Percentiles rank a stretch among this genome's conserved stretches.
These are phyloP conservation scores for Chelonus formosanus DNA, from an alignment of 2,888 invertebrate genomes.

Conservation along the genomic window DNA sequence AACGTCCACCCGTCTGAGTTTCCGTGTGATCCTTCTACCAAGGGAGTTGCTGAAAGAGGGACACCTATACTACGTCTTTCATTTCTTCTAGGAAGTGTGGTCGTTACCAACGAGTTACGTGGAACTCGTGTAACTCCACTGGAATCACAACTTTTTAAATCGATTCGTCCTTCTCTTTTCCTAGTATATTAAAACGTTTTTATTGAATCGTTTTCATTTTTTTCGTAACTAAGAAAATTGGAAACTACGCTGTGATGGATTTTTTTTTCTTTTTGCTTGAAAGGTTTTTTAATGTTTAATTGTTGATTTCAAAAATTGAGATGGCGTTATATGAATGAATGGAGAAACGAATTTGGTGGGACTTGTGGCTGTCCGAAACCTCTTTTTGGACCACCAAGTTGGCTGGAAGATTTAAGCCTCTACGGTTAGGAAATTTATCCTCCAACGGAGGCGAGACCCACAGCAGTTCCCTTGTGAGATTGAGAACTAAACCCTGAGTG, in stretches of 20 bases:
- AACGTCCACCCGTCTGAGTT: constrained; percentile 38
- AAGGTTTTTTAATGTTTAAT: too few species aligned
- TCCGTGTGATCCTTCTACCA: constrained; percentile 20
- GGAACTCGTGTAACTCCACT: constrained; percentile 21
- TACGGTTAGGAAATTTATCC: constrained; percentile 50
- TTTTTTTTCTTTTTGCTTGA: too few species aligned
- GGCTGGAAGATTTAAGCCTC: constrained; percentile 43
- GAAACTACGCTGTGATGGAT: too few species aligned
- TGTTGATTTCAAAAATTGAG: background rate
- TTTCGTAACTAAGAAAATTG: background rate
- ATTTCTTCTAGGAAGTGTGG: constrained; percentile 27
- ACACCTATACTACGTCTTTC: constrained; percentile 14
- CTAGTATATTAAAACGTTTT: constrained; percentile 6
- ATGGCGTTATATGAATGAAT: background rate
- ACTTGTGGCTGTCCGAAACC: constrained; percentile 41
- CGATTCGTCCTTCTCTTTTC: constrained; percentile 12
- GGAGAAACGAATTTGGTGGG: constrained; percentile 38
- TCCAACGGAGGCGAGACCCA: constrained; percentile 23
- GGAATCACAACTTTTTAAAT: constrained; percentile 11
- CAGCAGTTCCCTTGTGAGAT: constrained; percentile 42
- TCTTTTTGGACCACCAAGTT: constrained; percentile 24
- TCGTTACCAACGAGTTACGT: constrained; percentile 28
- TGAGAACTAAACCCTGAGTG: constrained; percentile 54
- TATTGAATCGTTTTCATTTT: constrained; percentile 15
- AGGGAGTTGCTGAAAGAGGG: constrained; percentile 14